Percentiles rank a stretch among this genome's conserved stretches.
phyloP scores from a whole-genome alignment of 2,888 invertebrate genomes.

The Gastrophysa polygoni region DNA sequence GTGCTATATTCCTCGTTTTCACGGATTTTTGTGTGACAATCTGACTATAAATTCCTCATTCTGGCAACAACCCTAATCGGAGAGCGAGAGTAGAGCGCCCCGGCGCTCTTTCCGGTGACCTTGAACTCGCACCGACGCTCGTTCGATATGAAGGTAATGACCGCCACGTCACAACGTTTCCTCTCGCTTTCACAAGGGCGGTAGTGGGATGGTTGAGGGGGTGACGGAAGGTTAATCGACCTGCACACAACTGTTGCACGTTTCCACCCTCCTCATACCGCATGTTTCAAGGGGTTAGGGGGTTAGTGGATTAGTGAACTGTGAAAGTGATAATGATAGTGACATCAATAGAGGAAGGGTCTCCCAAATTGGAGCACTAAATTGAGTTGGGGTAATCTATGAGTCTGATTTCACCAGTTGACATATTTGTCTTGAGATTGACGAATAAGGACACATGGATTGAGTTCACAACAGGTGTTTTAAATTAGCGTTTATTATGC shows the following conservation, averaged over 20 bases:
- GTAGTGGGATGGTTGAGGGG: background rate
- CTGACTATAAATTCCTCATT: background rate
- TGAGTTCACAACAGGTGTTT: no score
- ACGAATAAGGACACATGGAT: no score
- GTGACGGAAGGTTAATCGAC: background rate
- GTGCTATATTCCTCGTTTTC: no score
- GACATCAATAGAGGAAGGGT: no score
- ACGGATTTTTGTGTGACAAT: background rate
- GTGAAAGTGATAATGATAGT: no score
- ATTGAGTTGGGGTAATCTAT: no score
- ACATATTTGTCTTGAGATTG: no score
- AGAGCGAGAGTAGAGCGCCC: slow-evolving; percentile 24
- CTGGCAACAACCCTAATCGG: slow-evolving; percentile 3
- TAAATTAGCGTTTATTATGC: no score
- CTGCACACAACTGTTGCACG: slow-evolving; percentile 24
- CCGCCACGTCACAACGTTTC: slow-evolving; percentile 30
- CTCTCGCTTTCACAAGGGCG: background rate
- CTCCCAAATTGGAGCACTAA: no score
- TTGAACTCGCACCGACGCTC: slow-evolving; percentile 29
- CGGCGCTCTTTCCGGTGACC: slow-evolving; percentile 29
- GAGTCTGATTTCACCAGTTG: no score
- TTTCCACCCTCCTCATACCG: background rate
- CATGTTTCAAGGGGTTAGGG: background rate
- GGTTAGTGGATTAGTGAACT: no score
- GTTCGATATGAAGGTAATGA: slow-evolving; percentile 35